Evolutionary conservation across 2,888 invertebrate species (phyloP).

Genomic region (Dioctria linearis): DNA sequence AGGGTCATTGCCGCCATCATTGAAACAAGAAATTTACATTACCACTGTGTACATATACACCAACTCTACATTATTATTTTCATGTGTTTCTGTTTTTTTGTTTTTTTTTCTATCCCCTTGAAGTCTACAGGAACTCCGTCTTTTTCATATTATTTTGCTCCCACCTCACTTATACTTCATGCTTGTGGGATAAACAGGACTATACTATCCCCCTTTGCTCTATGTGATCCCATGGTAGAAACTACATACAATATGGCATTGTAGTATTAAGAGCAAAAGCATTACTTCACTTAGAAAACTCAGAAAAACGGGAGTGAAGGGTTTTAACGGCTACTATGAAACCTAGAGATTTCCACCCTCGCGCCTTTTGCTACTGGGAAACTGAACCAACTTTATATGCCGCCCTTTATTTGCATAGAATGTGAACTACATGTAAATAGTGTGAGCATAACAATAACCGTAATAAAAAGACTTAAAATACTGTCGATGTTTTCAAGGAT

Average conservation of each 20-base stretch:
- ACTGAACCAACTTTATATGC: background rate
- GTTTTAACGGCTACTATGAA: constrained; percentile 10
- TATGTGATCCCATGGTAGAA: too few species aligned
- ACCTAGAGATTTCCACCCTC: background rate
- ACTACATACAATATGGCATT: constrained; percentile 3
- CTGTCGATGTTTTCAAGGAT: background rate
- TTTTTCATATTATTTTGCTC: background rate
- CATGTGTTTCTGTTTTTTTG: constrained; percentile 13
- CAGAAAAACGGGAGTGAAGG: background rate
- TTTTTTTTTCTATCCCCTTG: too few species aligned
- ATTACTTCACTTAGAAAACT: background rate
- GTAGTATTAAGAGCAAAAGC: constrained; percentile 7
- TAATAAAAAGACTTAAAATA: constrained; percentile 27
- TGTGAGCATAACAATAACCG: constrained; percentile 35
- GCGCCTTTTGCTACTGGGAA: too few species aligned
- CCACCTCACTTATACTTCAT: background rate
- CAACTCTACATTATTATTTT: constrained; percentile 30
- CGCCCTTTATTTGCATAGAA: constrained; percentile 16
- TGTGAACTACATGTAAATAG: constrained; percentile 33
- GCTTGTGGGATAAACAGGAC: too few species aligned
- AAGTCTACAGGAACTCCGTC: constrained; percentile 1
- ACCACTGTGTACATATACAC: too few species aligned
- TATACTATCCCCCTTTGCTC: too few species aligned
- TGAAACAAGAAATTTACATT: constrained; percentile 51
- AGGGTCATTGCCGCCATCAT: constrained; percentile 42